Evolutionary conservation across 1,140 invertebrate genomes (phyloP).

Genomic region (Anastrepha ludens): DNA sequence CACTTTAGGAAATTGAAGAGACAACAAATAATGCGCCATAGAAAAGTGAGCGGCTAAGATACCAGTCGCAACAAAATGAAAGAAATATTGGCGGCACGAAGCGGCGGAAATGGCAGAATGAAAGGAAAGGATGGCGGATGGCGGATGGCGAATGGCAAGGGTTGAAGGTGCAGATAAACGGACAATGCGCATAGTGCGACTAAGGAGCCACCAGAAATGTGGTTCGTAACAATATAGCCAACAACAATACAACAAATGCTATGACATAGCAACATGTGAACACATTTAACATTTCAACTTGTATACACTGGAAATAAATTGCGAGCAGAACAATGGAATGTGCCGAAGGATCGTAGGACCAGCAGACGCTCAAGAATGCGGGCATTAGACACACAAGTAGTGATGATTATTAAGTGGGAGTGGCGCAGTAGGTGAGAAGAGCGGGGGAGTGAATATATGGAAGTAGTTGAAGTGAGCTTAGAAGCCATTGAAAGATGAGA

Average conservation of each 20-base stretch:
- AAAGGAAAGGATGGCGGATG: not conserved
- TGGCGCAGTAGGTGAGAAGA: not conserved
- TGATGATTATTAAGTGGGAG: not conserved
- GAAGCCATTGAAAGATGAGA: not conserved
- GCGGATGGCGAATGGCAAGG: not conserved
- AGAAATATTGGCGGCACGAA: not conserved
- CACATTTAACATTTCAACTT: not conserved
- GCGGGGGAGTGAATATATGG: not conserved
- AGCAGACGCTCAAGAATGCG: not conserved
- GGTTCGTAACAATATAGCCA: not conserved
- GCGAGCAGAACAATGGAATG: not conserved
- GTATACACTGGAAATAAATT: not conserved
- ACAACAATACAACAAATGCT: not conserved
- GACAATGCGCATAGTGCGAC: not conserved
- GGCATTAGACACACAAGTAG: not conserved
- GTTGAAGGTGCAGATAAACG: not conserved
- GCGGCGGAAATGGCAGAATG: not conserved
- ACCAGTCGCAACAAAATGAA: not conserved
- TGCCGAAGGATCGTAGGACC: not conserved
- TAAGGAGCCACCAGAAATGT: not conserved
- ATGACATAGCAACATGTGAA: not conserved
- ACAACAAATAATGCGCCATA: not conserved
- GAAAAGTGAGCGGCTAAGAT: not conserved
- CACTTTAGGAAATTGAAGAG: constrained; percentile 22
- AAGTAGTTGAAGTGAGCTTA: too few species aligned